phyloP scores from a whole-genome alignment of 2,888 invertebrate genomes.

The Monochamus alternatus region DNA sequence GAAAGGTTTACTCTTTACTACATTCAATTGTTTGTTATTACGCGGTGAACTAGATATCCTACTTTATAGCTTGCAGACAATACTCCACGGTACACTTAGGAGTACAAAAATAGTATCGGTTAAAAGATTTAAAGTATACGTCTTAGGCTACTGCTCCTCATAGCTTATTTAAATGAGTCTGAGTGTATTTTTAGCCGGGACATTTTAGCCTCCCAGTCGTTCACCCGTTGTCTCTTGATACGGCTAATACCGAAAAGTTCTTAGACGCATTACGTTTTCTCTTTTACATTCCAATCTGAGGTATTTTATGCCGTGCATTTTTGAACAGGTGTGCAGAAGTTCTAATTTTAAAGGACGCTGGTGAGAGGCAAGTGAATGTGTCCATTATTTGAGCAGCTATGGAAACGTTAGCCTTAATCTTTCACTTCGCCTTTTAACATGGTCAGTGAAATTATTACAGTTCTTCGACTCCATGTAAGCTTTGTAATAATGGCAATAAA shows the following conservation, averaged over 20 bases:
- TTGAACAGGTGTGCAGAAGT: background rate
- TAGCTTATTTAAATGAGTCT: conserved; percentile 40
- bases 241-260: conserved; percentile 29
- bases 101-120: conserved; percentile 13
- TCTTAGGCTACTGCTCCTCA: conserved; percentile 19
- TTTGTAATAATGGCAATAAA: too few relatives aligned
- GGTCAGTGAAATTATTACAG: background rate
- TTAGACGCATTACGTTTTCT: conserved; percentile 28
- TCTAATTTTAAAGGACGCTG: background rate
- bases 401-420: background rate
- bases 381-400: too few relatives aligned
- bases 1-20: background rate
- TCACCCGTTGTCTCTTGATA: conserved; percentile 50
- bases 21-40: background rate
- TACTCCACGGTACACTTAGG: conserved; percentile 11
- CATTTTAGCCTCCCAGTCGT: conserved; percentile 51
- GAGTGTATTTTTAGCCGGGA: conserved; percentile 53
- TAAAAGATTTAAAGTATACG: conserved; percentile 22
- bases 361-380: background rate
- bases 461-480: too few relatives aligned
- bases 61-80: conserved; percentile 12
- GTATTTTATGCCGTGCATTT: conserved; percentile 18
- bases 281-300: conserved; percentile 24
- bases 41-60: conserved; percentile 2
- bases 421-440: background rate